Percentiles rank a stretch among this genome's conserved stretches.
phyloP scores from a whole-genome alignment of 2,797 vertebrate genomes.

The Diglossa cyanea region DNA sequence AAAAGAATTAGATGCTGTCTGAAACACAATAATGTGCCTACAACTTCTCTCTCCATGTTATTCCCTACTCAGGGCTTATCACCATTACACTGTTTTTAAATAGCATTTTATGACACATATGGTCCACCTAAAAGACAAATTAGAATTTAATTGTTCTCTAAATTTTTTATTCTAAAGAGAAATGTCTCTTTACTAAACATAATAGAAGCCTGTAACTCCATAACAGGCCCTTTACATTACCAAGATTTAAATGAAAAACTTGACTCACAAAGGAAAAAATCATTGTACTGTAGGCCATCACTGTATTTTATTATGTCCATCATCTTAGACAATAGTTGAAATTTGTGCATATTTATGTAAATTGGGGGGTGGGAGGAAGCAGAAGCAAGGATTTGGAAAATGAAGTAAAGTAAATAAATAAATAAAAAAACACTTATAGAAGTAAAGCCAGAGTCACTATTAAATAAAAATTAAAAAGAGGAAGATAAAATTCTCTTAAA shows the following conservation, averaged over 20 bases:
- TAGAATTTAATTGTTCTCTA: background rate
- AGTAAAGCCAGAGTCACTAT: background rate
- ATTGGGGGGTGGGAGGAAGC: accelerated
- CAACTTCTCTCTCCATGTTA: background rate
- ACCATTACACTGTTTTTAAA: background rate
- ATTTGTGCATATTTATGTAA: background rate
- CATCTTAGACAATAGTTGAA: background rate
- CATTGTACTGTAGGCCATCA: background rate
- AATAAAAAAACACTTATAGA: background rate
- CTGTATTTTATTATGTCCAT: background rate
- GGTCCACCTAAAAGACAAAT: background rate
- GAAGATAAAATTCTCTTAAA: background rate
- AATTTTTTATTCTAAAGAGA: background rate
- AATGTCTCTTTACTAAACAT: background rate
- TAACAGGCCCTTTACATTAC: background rate
- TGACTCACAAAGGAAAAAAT: background rate
- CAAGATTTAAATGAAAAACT: background rate
- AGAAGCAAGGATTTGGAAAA: background rate
- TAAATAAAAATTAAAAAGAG: background rate
- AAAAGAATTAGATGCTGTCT: background rate
- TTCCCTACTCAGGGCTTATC: background rate
- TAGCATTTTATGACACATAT: background rate
- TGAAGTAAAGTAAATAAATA: background rate
- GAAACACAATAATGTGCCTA: background rate
- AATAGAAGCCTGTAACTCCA: background rate